Conservation (phyloP, 2,888 invertebrate genomes). For the Pyrrhopygopsis socrates region DNA sequence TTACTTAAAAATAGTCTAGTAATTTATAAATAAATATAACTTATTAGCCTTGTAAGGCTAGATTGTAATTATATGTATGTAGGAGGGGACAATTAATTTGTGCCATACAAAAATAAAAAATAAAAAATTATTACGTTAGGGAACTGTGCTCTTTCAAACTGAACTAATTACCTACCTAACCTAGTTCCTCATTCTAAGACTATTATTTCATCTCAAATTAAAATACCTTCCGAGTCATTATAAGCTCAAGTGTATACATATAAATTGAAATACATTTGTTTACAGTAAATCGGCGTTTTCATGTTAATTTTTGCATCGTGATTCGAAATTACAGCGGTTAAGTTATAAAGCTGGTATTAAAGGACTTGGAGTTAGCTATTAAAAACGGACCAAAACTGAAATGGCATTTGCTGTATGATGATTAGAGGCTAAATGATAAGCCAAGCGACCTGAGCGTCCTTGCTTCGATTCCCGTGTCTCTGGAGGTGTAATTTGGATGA, state of each 20-base stretch:
- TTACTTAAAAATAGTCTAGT: no score
- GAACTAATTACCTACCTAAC: constrained; percentile 1
- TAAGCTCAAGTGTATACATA: constrained; percentile 26
- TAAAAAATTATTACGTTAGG: neutral
- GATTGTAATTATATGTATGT: no score
- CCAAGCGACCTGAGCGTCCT: constrained; percentile 93
- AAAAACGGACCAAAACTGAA: constrained; percentile 92
- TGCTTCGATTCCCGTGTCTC: constrained; percentile 94
- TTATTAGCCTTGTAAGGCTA: no score
- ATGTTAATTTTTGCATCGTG: constrained; percentile 87
- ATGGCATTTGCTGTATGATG: constrained; percentile 94
- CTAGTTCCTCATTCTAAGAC: neutral
- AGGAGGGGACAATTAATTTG: no score
- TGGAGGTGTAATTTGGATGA: constrained; percentile 93
- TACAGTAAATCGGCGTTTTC: constrained; percentile 59
- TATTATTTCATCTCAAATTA: neutral
- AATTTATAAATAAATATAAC: no score
- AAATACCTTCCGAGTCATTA: constrained; percentile 29
- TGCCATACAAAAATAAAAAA: no score
- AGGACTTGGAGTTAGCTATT: constrained; percentile 90
- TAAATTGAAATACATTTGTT: constrained; percentile 32
- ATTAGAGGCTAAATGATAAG: constrained; percentile 94
- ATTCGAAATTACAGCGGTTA: constrained; percentile 89
- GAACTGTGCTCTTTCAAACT: constrained; percentile 1
- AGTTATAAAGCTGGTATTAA: constrained; percentile 91